Conservation (phyloP, 2,797 vertebrate genomes). For the Apogon hyalosoma region DNA sequence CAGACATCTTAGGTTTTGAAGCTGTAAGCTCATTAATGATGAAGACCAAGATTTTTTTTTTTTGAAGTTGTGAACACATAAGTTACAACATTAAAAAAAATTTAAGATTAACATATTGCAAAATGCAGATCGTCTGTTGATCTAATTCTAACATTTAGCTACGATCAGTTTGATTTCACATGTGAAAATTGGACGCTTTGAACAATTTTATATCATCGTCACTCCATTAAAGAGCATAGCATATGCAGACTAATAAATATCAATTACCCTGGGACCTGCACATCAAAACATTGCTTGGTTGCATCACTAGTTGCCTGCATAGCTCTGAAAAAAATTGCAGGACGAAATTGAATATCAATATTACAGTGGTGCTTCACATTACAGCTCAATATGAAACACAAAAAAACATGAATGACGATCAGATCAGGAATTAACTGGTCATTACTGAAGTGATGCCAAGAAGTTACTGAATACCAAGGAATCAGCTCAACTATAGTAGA, state of each 20-base stretch:
- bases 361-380: not conserved
- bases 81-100: slow-evolving; percentile 13
- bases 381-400: too few relatives aligned
- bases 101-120: not conserved
- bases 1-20: slow-evolving; percentile 30
- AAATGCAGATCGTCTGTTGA: not conserved
- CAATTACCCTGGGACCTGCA: not conserved
- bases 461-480: too few relatives aligned
- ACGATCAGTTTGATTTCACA: not conserved
- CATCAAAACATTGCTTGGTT: not conserved
- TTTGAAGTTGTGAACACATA: slow-evolving; percentile 29
- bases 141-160: not conserved
- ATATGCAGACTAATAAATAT: not conserved
- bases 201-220: too few relatives aligned
- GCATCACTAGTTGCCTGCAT: not conserved
- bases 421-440: too few relatives aligned
- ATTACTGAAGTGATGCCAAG: too few relatives aligned
- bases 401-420: too few relatives aligned
- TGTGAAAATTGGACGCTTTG: not conserved
- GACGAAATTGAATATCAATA: not conserved
- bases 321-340: not conserved
- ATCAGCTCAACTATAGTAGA: too few relatives aligned
- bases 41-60: slow-evolving; percentile 20
- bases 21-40: slow-evolving; percentile 46
- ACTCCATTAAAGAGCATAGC: not conserved